phyloP scores from a whole-genome alignment of 2,888 invertebrate species.

The Andrena hattorfiana region DNA sequence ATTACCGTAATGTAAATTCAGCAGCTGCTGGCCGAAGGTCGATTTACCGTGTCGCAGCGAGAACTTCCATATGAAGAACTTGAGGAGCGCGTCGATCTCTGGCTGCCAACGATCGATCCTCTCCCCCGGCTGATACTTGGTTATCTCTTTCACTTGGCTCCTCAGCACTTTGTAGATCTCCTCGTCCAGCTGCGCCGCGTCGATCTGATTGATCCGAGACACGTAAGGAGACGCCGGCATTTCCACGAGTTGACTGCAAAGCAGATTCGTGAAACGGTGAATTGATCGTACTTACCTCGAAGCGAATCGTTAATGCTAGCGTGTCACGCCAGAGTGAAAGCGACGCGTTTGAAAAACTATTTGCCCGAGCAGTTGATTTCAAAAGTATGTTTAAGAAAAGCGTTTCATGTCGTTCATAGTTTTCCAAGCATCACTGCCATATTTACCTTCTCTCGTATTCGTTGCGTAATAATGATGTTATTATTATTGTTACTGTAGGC shows the following conservation, averaged over 20 bases:
- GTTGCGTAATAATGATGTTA: neutral
- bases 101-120: slow-evolving; percentile 86
- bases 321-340: no score
- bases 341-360: no score
- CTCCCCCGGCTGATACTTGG: slow-evolving; percentile 87
- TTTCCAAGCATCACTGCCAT: neutral
- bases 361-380: no score
- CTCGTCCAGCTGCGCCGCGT: slow-evolving; percentile 92
- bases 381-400: no score
- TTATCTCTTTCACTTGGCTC: slow-evolving; percentile 88
- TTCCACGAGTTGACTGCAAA: neutral
- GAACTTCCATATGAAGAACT: slow-evolving; percentile 90
- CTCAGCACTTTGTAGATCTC: slow-evolving; percentile 91
- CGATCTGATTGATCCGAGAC: slow-evolving; percentile 87
- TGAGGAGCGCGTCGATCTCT: slow-evolving; percentile 90
- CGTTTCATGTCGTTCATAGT: neutral
- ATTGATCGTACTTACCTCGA: no score
- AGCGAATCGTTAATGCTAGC: no score
- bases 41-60: slow-evolving; percentile 89
- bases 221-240: slow-evolving; percentile 78
- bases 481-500: neutral
- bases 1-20: slow-evolving; percentile 91
- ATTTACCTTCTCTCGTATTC: neutral
- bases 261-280: slow-evolving; percentile 5
- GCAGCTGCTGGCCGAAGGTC: slow-evolving; percentile 94